phyloP scores from a whole-genome alignment of 2,113 vertebrate species.

The Mesitornis unicolor region DNA sequence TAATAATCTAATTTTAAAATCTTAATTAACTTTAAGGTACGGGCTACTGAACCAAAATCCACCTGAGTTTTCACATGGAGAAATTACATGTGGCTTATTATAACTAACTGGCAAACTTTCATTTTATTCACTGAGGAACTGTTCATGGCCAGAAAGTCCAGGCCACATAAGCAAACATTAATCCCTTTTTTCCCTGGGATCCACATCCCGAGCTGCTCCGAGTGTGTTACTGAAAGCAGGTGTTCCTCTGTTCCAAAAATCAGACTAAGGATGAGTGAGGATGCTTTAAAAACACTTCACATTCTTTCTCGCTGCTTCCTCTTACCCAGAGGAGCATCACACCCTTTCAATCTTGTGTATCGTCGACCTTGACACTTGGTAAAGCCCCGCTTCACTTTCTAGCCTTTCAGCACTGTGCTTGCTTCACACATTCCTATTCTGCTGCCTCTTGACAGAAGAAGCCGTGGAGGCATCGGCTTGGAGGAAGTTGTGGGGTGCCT shows the following conservation, averaged over 20 bases:
- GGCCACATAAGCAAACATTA: background rate
- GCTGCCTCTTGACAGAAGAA: constrained; percentile 10
- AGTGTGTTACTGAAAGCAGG: background rate
- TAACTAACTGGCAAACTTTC: background rate
- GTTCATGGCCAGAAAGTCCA: background rate
- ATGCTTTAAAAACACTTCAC: background rate
- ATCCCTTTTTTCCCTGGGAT: background rate
- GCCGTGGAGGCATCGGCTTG: background rate
- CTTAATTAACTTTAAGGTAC: background rate
- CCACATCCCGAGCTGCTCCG: background rate
- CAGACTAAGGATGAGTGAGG: background rate
- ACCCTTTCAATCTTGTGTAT: background rate
- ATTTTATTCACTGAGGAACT: background rate
- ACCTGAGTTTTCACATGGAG: background rate
- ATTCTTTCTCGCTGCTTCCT: background rate
- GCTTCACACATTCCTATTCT: constrained; percentile 14
- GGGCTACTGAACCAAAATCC: background rate
- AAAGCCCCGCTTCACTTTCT: background rate
- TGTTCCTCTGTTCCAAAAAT: background rate
- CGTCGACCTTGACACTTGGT: background rate
- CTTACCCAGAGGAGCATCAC: background rate
- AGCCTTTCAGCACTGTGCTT: background rate
- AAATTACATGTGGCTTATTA: background rate
- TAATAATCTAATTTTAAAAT: background rate
- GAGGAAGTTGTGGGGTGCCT: background rate